Evolutionary conservation across 2,888 invertebrate genomes (phyloP), one percentile per base, ranked within the genome.

Genomic region (Choristoneura rosaceana): DNA sequence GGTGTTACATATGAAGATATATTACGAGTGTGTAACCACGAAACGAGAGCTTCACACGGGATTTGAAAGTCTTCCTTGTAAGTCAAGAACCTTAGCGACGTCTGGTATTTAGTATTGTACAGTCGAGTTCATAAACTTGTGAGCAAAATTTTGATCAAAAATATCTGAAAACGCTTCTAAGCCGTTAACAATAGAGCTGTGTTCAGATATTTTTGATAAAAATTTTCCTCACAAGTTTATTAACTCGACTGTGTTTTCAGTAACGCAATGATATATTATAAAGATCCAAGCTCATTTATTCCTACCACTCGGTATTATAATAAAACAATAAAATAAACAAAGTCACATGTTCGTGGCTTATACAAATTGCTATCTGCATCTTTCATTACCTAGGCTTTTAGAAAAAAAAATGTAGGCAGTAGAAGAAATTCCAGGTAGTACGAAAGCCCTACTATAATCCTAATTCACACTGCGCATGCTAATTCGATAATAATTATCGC

Each of bases 401-500:
- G n/a, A 52, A 52, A 17, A 17, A 52, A 17, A 43, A 7, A 25
- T 9, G n/a, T n/a, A n/a, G n/a, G n/a, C n/a, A 9, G 8, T 8
- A 2, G 9, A 60, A 66, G 65, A 41, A 34, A 45, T 25, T 15
- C n/a, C 50, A 61, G 47, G 15, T 64, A 47, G n/a, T n/a, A 45
- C 34, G 55, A 71, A 47, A 68, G 62, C 67, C 58, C 47, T 63
- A 67, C 62, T 25, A 50, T 50, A 62, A 38, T 63, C 55, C 67
- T 61, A 47, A 68, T 69, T 73, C 69, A 73, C 73, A 73, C 73
- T 33, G 68, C 33, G 50, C 47, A 58, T 58, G 73, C 62, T 73
- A 73, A 73, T 73, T 63, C n/a, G 69, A 73, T 73, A 69, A 73
- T 73, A 73, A 73, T 73, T 69, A 73, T 73, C 62, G 62, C 73